Conservation (phyloP, 2,888 invertebrate species). For the Drosophila meridionalis region DNA sequence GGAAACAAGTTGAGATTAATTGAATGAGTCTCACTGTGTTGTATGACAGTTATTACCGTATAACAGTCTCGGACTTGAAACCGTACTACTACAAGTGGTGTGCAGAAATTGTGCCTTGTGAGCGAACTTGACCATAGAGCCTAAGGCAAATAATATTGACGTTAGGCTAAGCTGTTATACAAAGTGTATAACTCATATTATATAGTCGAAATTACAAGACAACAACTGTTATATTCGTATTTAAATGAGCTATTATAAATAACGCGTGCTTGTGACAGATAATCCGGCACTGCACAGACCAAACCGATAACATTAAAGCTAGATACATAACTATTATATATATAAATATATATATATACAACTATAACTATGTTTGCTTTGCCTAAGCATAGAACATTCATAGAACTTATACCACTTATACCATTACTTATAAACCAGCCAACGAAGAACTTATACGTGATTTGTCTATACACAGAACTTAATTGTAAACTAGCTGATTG, state of each 20-base stretch:
- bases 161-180: constrained; percentile 19
- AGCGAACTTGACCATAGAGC: constrained; percentile 22
- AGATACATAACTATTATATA: constrained; percentile 15
- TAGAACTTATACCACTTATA: background rate
- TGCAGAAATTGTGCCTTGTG: constrained; percentile 47
- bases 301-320: background rate
- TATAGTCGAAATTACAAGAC: background rate
- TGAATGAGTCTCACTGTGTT: background rate
- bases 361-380: constrained; percentile 7
- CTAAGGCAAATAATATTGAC: background rate
- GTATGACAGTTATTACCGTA: constrained; percentile 1
- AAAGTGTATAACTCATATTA: constrained; percentile 3
- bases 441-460: constrained; percentile 17
- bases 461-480: constrained; percentile 8
- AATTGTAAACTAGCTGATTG: constrained; percentile 15
- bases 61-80: background rate
- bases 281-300: constrained; percentile 4
- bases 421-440: constrained; percentile 7
- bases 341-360: too few relatives aligned
- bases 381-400: constrained; percentile 4
- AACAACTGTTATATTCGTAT: constrained; percentile 10
- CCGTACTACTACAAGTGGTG: constrained; percentile 6
- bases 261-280: constrained; percentile 5
- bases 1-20: constrained; percentile 15
- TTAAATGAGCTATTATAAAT: background rate